Conservation (phyloP, 1,140 invertebrate species). For the Phenacoccus solenopsis region DNA sequence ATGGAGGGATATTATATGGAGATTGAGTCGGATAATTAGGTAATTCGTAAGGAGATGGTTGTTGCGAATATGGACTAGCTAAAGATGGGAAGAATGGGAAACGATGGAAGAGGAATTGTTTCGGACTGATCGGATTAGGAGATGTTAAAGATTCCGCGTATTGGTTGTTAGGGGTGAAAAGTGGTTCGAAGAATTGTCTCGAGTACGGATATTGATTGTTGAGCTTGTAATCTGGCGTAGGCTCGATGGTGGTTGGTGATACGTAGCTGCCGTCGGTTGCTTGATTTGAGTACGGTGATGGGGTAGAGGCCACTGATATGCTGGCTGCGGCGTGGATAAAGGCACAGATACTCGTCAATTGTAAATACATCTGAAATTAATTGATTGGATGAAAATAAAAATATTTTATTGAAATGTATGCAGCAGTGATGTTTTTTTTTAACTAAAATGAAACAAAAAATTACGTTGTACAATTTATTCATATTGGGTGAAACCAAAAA, state of each 20-base stretch:
- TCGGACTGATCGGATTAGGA: background rate
- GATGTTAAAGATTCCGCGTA: background rate
- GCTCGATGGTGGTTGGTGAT: background rate
- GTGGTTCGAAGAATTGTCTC: constrained; percentile 9
- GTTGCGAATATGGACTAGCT: background rate
- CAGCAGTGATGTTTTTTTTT: too few species aligned
- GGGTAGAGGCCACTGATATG: background rate
- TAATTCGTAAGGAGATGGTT: background rate
- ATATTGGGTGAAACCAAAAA: too few species aligned
- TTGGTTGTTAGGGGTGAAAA: background rate
- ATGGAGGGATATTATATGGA: background rate
- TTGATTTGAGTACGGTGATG: background rate
- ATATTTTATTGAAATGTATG: too few species aligned
- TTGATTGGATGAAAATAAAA: too few species aligned
- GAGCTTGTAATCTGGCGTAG: background rate
- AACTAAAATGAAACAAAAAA: too few species aligned
- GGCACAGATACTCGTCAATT: background rate
- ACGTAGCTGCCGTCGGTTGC: background rate
- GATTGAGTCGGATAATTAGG: background rate
- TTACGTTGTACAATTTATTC: too few species aligned
- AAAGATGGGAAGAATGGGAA: background rate
- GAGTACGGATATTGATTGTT: background rate
- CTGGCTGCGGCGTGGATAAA: background rate
- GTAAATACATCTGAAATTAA: background rate
- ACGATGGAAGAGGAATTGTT: background rate